Evolutionary conservation across 2,797 vertebrate genomes (phyloP).

Genomic region (Centroberyx gerrardi): DNA sequence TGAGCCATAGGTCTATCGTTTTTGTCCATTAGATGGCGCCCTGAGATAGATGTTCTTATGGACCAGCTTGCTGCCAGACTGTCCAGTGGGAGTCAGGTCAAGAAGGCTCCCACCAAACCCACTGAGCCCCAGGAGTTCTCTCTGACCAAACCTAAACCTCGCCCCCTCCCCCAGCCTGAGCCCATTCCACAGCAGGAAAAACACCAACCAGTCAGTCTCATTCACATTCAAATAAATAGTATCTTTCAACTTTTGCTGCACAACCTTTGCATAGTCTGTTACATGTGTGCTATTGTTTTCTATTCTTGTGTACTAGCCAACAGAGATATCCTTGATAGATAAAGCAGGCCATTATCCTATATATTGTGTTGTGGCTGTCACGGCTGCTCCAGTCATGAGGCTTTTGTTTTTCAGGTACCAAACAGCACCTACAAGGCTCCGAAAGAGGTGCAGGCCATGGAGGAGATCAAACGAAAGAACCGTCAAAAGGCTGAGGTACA

Average conservation of each 20-base stretch:
- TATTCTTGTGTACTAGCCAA: background rate
- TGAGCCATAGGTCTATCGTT: background rate
- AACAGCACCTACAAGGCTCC: conserved; percentile 87
- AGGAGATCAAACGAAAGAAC: conserved; percentile 86
- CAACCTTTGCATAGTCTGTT: background rate
- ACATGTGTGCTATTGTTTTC: background rate
- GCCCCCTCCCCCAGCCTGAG: conserved; percentile 81
- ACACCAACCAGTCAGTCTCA: conserved; percentile 84
- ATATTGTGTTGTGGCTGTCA: conserved; percentile 30
- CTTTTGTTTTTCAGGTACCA: conserved; percentile 85
- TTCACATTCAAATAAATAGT: background rate
- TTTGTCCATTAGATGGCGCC: conserved; percentile 88
- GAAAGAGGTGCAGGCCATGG: conserved; percentile 84
- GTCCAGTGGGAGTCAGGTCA: conserved; percentile 34
- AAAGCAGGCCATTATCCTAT: background rate
- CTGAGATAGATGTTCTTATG: conserved; percentile 86
- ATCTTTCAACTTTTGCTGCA: background rate
- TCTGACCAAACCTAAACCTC: conserved; percentile 87
- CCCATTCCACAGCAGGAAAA: conserved; percentile 83
- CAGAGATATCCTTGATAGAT: background rate
- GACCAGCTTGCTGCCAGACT: conserved; percentile 80
- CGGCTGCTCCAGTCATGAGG: background rate
- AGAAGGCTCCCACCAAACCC: conserved; percentile 74
- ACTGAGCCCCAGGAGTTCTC: conserved; percentile 90
- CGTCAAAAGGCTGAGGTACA: conserved; percentile 87